A percentile compares a stretch with the other conserved stretches of the same genome.
Conservation (phyloP, 2,113 vertebrate genomes). For the Numida meleagris region DNA sequence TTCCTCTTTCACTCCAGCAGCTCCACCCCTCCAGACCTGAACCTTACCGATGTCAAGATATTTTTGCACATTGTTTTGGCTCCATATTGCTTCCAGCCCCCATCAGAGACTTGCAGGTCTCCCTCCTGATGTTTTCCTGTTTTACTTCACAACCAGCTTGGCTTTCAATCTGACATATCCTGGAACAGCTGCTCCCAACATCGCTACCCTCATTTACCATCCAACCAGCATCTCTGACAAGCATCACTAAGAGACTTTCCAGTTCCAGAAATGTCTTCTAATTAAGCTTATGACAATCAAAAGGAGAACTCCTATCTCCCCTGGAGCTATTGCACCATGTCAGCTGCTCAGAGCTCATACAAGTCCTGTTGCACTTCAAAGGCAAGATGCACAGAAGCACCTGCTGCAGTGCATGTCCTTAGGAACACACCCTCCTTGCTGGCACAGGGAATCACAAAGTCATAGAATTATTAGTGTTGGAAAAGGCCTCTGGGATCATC, state of each 20-base stretch:
- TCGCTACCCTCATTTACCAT: not conserved
- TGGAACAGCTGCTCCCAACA: not conserved
- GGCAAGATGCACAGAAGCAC: not conserved
- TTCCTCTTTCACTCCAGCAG: not conserved
- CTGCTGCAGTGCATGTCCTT: not conserved
- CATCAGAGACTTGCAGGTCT: not conserved
- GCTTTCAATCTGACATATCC: not conserved
- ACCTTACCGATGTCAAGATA: not conserved
- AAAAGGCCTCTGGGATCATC: too few relatives aligned
- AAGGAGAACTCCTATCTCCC: not conserved
- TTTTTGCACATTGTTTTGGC: not conserved
- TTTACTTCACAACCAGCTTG: not conserved
- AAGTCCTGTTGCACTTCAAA: slow-evolving; percentile 17
- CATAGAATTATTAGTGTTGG: too few relatives aligned
- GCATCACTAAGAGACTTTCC: not conserved
- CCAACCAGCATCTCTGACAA: not conserved
- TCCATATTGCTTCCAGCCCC: not conserved
- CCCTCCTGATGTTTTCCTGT: not conserved
- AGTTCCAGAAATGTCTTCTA: not conserved
- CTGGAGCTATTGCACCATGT: not conserved
- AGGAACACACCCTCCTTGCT: not conserved
- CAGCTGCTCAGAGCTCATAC: not conserved
- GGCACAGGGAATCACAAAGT: too few relatives aligned
- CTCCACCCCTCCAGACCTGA: not conserved
- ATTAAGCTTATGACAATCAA: not conserved